Percentiles rank a stretch among this genome's conserved stretches.
Evolutionary conservation across 2,888 invertebrate genomes (phyloP).

Genomic region (Microctonus brassicae): DNA sequence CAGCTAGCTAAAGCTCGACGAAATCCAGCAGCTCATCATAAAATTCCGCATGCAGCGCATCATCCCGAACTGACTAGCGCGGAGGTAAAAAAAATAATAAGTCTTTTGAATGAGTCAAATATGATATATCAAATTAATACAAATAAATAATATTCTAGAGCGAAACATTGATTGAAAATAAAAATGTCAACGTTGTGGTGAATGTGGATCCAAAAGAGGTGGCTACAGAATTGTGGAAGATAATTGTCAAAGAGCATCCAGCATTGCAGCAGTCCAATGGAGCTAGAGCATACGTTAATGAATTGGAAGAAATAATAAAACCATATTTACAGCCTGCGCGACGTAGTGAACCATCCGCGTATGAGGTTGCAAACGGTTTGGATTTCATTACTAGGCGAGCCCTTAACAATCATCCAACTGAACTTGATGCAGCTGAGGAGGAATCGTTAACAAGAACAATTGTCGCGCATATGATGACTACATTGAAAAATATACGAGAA

Average conservation of each 20-base stretch:
- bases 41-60: background rate
- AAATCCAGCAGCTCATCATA: background rate
- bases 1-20: background rate
- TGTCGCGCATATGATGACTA: slow-evolving; percentile 46
- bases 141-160: slow-evolving; percentile 34
- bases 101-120: background rate
- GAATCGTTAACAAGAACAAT: slow-evolving; percentile 47
- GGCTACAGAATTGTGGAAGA: slow-evolving; percentile 49
- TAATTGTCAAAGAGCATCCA: slow-evolving; percentile 43
- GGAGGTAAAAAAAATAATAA: background rate
- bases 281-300: slow-evolving; percentile 18
- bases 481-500: slow-evolving; percentile 31
- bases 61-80: background rate
- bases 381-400: slow-evolving; percentile 46
- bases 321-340: slow-evolving; percentile 46
- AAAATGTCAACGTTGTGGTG: slow-evolving; percentile 52
- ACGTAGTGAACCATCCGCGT: slow-evolving; percentile 38
- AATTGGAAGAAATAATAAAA: slow-evolving; percentile 42
- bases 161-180: slow-evolving; percentile 46
- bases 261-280: slow-evolving; percentile 13
- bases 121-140: too few relatives aligned
- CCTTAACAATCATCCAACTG: slow-evolving; percentile 12
- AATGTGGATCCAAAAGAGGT: slow-evolving; percentile 52
- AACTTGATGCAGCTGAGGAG: slow-evolving; percentile 34
- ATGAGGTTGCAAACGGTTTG: slow-evolving; percentile 43